Conservation (phyloP, 1,140 invertebrate species). For the Drosophila paulistorum region DNA sequence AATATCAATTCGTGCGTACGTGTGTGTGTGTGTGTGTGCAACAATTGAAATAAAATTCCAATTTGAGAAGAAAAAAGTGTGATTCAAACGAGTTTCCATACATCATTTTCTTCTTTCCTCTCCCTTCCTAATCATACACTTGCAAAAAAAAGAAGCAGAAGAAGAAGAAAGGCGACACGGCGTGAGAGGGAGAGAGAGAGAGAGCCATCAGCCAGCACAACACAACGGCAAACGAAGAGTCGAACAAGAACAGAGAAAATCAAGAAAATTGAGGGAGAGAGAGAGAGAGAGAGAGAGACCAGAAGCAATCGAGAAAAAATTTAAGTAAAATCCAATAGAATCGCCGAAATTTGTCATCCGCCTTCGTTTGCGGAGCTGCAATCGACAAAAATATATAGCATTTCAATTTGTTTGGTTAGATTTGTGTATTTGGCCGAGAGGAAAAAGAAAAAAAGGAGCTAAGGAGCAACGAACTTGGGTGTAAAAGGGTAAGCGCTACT, state of each 20-base stretch:
- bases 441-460: constrained; percentile 74
- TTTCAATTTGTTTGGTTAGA: constrained; percentile 43
- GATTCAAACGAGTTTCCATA: constrained; percentile 69
- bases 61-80: constrained; percentile 43
- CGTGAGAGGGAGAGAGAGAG: constrained; percentile 54
- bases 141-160: constrained; percentile 61
- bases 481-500: constrained; percentile 74
- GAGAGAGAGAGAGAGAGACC: constrained; percentile 41
- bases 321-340: constrained; percentile 38
- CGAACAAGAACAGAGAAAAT: constrained; percentile 26
- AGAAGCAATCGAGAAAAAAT: constrained; percentile 40
- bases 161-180: constrained; percentile 48
- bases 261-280: constrained; percentile 29
- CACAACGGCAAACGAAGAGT: constrained; percentile 49
- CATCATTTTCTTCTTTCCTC: constrained; percentile 52
- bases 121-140: constrained; percentile 64
- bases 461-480: constrained; percentile 78
- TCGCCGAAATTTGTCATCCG: constrained; percentile 29
- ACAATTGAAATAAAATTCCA: constrained; percentile 19
- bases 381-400: constrained; percentile 14
- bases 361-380: constrained; percentile 23
- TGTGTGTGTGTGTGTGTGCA: constrained; percentile 60
- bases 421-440: constrained; percentile 68
- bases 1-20: constrained; percentile 35
- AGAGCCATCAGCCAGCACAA: constrained; percentile 62